These are phyloP conservation scores for Xylocampa areola DNA, from an alignment of 2,888 invertebrate genomes.

Conservation along the genomic window DNA sequence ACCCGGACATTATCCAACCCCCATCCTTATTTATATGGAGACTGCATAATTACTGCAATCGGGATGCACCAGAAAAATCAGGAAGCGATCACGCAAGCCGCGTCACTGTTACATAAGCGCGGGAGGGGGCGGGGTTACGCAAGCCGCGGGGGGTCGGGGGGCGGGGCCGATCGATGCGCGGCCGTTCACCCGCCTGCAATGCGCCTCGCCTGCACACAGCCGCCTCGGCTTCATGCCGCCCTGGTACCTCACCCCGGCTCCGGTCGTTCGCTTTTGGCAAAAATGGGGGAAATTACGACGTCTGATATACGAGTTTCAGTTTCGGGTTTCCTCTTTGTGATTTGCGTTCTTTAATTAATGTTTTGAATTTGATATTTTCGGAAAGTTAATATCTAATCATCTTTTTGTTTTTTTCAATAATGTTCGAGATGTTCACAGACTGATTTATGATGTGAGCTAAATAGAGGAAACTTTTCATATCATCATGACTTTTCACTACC, in stretches of 20 bases:
- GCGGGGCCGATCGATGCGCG: slow-evolving; percentile 84
- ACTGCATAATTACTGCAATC: slow-evolving; percentile 58
- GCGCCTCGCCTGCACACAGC: slow-evolving; percentile 79
- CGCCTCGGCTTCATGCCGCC: slow-evolving; percentile 73
- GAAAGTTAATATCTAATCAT: not conserved
- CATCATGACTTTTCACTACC: not conserved
- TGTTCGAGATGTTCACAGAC: not conserved
- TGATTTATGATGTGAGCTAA: not conserved
- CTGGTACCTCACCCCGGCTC: slow-evolving; percentile 72
- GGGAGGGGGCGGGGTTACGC: slow-evolving; percentile 80
- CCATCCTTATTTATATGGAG: slow-evolving; percentile 34
- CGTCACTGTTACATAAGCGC: slow-evolving; percentile 85
- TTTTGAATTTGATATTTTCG: slow-evolving; percentile 13
- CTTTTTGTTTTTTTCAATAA: not conserved
- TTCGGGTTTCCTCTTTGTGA: slow-evolving; percentile 27
- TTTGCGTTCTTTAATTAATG: slow-evolving; percentile 28
- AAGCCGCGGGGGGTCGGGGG: slow-evolving; percentile 66
- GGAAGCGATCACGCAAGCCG: slow-evolving; percentile 79
- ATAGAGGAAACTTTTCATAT: not conserved
- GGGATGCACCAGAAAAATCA: slow-evolving; percentile 66
- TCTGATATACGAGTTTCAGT: slow-evolving; percentile 44
- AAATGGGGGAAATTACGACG: slow-evolving; percentile 51
- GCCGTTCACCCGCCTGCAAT: slow-evolving; percentile 89
- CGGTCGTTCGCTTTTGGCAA: slow-evolving; percentile 64
- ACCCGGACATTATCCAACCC: slow-evolving; percentile 4